Percentiles rank a stretch among this genome's conserved stretches.
Evolutionary conservation across 2,888 invertebrate species (phyloP).

Genomic region (Dryococelus australis): DNA sequence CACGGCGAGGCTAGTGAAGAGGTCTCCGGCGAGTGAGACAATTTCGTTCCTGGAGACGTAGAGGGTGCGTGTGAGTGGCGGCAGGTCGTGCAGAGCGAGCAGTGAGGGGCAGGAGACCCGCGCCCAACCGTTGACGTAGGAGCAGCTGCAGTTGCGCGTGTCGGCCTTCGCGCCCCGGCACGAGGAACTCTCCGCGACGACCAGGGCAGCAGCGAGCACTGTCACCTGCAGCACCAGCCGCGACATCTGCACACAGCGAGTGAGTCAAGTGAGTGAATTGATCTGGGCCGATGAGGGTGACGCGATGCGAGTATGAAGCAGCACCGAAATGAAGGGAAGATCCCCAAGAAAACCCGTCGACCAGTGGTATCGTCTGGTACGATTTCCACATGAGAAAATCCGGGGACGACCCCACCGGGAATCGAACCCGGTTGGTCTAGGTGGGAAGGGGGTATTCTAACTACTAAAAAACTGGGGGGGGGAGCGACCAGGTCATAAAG

Average conservation of each 20-base stretch:
- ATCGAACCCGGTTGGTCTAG: too few species aligned
- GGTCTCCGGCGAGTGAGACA: not conserved
- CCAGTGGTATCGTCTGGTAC: too few species aligned
- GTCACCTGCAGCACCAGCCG: constrained; percentile 17
- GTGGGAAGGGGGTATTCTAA: too few species aligned
- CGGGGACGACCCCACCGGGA: too few species aligned
- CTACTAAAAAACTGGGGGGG: too few species aligned
- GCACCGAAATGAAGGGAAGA: too few species aligned
- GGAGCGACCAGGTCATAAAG: too few species aligned
- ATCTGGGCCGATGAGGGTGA: too few species aligned
- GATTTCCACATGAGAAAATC: too few species aligned
- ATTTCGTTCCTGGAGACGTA: constrained; percentile 32
- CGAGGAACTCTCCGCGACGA: not conserved
- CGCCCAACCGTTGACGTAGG: not conserved
- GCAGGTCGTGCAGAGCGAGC: not conserved
- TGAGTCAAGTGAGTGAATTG: too few species aligned
- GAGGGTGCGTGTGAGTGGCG: constrained; percentile 2
- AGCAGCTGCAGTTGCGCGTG: not conserved
- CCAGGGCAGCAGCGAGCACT: constrained; percentile 1
- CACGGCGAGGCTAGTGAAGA: constrained; percentile 25
- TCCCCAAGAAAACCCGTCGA: too few species aligned
- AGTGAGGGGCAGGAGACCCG: not conserved
- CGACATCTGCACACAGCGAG: not conserved
- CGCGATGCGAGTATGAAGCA: too few species aligned
- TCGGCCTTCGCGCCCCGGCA: not conserved